Evolutionary conservation across 2,888 invertebrate genomes (phyloP), one percentile per base, ranked within the genome.

Genomic region (Latheticus oryzae): DNA sequence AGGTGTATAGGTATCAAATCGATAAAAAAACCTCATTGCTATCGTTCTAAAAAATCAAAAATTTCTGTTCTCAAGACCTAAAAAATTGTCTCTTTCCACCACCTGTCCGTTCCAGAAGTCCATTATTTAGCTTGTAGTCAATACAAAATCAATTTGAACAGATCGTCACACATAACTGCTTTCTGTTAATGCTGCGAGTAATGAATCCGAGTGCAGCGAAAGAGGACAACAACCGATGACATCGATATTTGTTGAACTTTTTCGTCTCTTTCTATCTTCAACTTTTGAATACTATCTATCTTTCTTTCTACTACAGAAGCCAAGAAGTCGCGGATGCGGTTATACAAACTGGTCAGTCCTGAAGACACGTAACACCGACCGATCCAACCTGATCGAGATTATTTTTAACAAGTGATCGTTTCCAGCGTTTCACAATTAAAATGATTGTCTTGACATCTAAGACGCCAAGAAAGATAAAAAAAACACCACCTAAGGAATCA

Each of bases 171-270:
- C 52, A 42, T 42, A 52, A 52, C 26, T 52, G 52, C 40, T 28
- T 52, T 19, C 17, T 30, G 40, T 42, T 52, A 52, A 52, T 42
- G 19, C 26, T 9, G 17, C 28, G 17, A 28, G 50, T 50, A 37
- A 50, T 50, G 37, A 28, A 50, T 50, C 26, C 50, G 38, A 50
- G 23, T 52, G 52, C 52, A 50, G 8, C 38, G 50, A 38, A 37
- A 45, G 45, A 48, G 47, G 55, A 48, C 55, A 55, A 55, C 55
- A 55, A 55, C 55, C 55, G 55, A 32, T 55, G 40, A 48, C 47
- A 38, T 24, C 21, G 48, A 53, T 45, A 53, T 43, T 32, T 24
- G n/a, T n/a, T n/a, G 24, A 19, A 26, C 23, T 1, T 33, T n/a
- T n/a, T 40, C 23, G 16, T 55, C 48, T 48, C 19, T 17, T 30